Base-by-base conservation (phyloP, 2,113 vertebrate species). In the Azemiops feae region DNA sequence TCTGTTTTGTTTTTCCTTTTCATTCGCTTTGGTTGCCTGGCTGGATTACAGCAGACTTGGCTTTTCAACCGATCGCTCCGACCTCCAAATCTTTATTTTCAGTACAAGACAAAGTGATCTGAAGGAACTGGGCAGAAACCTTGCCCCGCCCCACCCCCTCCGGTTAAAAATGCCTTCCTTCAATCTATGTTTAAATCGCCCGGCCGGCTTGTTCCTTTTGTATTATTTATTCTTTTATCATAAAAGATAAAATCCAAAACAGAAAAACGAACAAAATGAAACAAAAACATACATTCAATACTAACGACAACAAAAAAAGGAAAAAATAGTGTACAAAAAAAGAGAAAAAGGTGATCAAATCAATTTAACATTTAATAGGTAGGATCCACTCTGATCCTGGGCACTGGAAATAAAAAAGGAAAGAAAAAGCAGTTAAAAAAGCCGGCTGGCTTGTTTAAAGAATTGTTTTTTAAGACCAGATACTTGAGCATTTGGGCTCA, bases 121-220 rank as follows among this genome's bases (percentile, higher is more conserved):
- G 86, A 88, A 34, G n/a, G 57, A 52, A 88, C 9, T 25, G 39
- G 34, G 5, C 1, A 25, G 11, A 52, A 27, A 34, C 6, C 30
- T 12, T 12, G 8, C 10, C 9, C 27, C 57, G 1, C 10, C 25
- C 10, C 22, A 0, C 5, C 6, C 8, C 1, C 1, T 1, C 1
- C 43, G 9, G 43, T 27, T 5, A 20, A 87, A 87, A 18, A 81
- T 3, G 14, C 43, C 18, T 85, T 16, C 81, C 10, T 16, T 27
- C 9, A 25, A 12, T 16, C 2, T 39, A n/a, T 8, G 22, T 34
- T 18, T 7, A 55, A 50, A 20, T 9, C 30, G 22, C 14, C 23
- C 27, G 10, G 85, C 39, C 4, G 39, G 43, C 43, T 85, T 16
- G 0, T 47, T 16, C 30, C 60, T 69, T 69, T n/a, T 64, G 1